Conservation (phyloP, 2,113 vertebrate genomes). For the rat (Rattus norvegicus) region GRCr8 NC_086021.1:48037001-48037500, state of each 20-base stretch:
- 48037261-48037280: background rate
- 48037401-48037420: background rate
- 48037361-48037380: background rate
- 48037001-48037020: background rate
- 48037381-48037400: background rate
- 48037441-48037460: background rate
- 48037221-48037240: background rate
- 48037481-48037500: background rate
- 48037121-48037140: background rate
- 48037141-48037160: background rate
- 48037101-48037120: background rate
- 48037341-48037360: background rate
- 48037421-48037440: background rate
- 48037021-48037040: background rate
- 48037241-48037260: background rate
- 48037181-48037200: conserved; percentile 15
- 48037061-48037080: background rate
- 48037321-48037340: background rate
- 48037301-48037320: background rate
- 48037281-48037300: background rate
- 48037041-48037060: background rate
- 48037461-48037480: background rate
- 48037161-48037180: background rate
- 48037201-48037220: background rate
- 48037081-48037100: background rate